Percentiles rank a stretch among this genome's conserved stretches.
Evolutionary conservation across 2,797 vertebrate genomes (phyloP).

Genomic region (Macropus fuliginosus): DNA sequence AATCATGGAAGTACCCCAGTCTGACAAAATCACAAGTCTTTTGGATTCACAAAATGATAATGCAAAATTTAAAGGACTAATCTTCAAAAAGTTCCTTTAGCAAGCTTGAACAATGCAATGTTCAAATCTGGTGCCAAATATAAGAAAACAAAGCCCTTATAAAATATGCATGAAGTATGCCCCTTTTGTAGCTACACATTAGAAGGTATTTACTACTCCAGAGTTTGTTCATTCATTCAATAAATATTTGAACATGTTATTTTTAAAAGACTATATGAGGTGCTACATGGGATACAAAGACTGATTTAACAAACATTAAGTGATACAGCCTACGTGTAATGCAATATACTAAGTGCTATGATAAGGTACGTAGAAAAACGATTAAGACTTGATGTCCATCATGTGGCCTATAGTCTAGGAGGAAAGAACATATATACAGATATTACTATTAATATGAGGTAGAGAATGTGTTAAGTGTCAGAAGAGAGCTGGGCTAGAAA

Average conservation of each 20-base stretch:
- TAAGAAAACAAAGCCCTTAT: not conserved
- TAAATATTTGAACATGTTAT: not conserved
- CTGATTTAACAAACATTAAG: not conserved
- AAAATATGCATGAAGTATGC: not conserved
- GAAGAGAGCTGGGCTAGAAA: not conserved
- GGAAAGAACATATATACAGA: not conserved
- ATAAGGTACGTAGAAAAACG: not conserved
- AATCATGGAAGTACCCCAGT: not conserved
- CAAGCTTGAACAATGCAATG: not conserved
- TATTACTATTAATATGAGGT: not conserved
- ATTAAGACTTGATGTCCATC: not conserved
- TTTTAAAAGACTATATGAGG: not conserved
- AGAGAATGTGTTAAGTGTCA: not conserved
- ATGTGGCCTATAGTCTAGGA: not conserved
- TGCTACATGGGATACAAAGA: not conserved
- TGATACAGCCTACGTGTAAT: not conserved
- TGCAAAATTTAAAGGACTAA: not conserved
- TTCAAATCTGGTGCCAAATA: not conserved
- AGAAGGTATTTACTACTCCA: not conserved
- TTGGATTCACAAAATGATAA: not conserved
- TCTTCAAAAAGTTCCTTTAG: conserved; percentile 11
- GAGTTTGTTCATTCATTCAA: not conserved
- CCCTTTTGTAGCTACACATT: not conserved
- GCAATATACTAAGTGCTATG: not conserved
- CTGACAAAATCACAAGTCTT: not conserved